Evolutionary conservation across 2,888 invertebrate species (phyloP).

Genomic region (Cephus spinipes): DNA sequence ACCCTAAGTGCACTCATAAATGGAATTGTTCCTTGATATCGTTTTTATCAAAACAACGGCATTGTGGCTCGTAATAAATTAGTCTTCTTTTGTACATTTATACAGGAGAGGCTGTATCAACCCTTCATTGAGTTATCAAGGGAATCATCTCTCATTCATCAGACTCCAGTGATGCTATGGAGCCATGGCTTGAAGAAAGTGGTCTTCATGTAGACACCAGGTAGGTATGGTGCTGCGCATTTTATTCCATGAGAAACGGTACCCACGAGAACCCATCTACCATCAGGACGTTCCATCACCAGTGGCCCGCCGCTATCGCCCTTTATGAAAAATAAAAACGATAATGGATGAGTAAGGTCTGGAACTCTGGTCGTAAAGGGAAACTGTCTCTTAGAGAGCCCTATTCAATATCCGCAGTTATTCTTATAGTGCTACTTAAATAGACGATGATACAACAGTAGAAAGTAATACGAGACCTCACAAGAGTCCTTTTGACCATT

Average conservation of each 20-base stretch:
- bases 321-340: constrained; percentile 65
- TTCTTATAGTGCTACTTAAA: background rate
- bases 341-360: background rate
- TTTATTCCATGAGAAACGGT: constrained; percentile 96
- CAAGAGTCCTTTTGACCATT: constrained; percentile 93
- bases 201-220: constrained; percentile 94
- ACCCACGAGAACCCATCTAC: constrained; percentile 88
- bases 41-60: too few relatives aligned
- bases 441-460: background rate
- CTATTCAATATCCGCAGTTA: background rate
- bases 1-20: too few relatives aligned
- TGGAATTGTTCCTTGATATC: too few relatives aligned
- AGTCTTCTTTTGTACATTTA: constrained; percentile 62
- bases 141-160: constrained; percentile 12
- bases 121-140: background rate
- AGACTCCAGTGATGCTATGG: constrained; percentile 84
- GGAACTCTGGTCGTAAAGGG: background rate
- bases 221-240: constrained; percentile 91
- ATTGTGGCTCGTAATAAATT: constrained; percentile 45
- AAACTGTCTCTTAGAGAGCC: background rate
- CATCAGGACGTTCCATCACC: constrained; percentile 84
- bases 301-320: constrained; percentile 94
- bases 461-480: constrained; percentile 72
- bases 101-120: constrained; percentile 54
- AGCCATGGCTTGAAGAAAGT: constrained; percentile 94